Percentiles rank a stretch among this genome's conserved stretches.
Evolutionary conservation across 1,140 invertebrate genomes (phyloP).

Genomic region (Leguminivora glycinivorella): DNA sequence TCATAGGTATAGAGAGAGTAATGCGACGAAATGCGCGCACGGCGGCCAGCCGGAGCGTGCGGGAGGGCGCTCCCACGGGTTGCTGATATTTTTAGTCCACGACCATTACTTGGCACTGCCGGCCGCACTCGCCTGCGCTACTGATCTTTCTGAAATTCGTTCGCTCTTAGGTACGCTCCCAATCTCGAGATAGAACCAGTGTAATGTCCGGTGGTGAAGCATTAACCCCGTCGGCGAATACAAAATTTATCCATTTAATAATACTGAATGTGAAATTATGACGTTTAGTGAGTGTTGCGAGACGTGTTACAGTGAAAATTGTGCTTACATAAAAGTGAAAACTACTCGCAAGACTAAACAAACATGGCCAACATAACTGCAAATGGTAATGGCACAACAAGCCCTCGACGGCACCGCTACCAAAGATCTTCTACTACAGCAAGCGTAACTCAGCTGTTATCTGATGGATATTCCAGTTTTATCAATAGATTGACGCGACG

Average conservation of each 20-base stretch:
- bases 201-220: slow-evolving; percentile 50
- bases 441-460: slow-evolving; percentile 90
- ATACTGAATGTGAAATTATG: slow-evolving; percentile 51
- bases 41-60: slow-evolving; percentile 68
- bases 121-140: slow-evolving; percentile 74
- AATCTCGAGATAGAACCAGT: slow-evolving; percentile 61
- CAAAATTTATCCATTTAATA: slow-evolving; percentile 31
- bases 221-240: slow-evolving; percentile 38
- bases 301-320: slow-evolving; percentile 63
- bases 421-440: slow-evolving; percentile 87
- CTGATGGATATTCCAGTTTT: slow-evolving; percentile 90
- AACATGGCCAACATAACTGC: slow-evolving; percentile 60
- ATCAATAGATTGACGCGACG: slow-evolving; percentile 88
- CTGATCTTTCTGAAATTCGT: slow-evolving; percentile 74
- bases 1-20: slow-evolving; percentile 45
- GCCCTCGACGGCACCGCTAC: slow-evolving; percentile 82
- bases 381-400: slow-evolving; percentile 55
- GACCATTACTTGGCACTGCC: slow-evolving; percentile 77
- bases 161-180: slow-evolving; percentile 65
- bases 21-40: slow-evolving; percentile 72
- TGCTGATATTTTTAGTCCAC: slow-evolving; percentile 78
- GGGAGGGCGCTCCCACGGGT: slow-evolving; percentile 79
- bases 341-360: slow-evolving; percentile 38
- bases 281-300: slow-evolving; percentile 55
- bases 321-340: slow-evolving; percentile 45